A percentile compares a stretch with the other conserved stretches of the same genome.
Conservation (phyloP, 2,113 vertebrate species). For the Amblyornis subalaris region DNA sequence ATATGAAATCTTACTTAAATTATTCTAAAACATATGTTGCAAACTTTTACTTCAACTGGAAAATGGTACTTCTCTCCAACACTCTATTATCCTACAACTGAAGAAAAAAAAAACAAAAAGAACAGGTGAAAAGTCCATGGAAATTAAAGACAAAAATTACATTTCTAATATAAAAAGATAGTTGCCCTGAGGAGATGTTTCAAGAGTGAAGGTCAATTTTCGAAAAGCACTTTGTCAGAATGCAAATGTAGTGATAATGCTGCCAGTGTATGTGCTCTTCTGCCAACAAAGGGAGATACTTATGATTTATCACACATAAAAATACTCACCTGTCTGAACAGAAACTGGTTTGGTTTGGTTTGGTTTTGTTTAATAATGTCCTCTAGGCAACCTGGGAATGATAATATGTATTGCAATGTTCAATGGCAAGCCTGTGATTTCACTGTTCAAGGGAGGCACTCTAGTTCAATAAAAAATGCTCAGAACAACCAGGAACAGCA, state of each 20-base stretch:
- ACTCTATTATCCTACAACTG: neutral
- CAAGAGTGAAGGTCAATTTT: neutral
- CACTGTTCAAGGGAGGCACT: neutral
- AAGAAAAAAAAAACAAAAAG: neutral
- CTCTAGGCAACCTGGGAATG: neutral
- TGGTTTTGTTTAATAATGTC: neutral
- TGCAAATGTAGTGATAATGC: neutral
- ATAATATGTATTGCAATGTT: neutral
- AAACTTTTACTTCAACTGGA: neutral
- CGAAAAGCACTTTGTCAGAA: conserved; percentile 14
- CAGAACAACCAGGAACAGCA: neutral
- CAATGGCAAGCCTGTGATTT: neutral
- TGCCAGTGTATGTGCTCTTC: neutral
- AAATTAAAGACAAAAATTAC: neutral
- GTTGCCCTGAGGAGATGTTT: neutral
- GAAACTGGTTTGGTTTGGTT: neutral
- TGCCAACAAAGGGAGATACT: neutral
- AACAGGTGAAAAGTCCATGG: neutral
- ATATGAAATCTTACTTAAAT: neutral
- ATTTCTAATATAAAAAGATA: neutral
- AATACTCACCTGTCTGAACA: neutral
- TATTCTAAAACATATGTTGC: neutral
- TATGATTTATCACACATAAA: neutral
- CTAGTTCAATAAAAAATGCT: neutral
- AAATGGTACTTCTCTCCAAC: neutral